Evolutionary conservation across 2,113 vertebrate species (phyloP).

Genomic region (Eurypyga helias): DNA sequence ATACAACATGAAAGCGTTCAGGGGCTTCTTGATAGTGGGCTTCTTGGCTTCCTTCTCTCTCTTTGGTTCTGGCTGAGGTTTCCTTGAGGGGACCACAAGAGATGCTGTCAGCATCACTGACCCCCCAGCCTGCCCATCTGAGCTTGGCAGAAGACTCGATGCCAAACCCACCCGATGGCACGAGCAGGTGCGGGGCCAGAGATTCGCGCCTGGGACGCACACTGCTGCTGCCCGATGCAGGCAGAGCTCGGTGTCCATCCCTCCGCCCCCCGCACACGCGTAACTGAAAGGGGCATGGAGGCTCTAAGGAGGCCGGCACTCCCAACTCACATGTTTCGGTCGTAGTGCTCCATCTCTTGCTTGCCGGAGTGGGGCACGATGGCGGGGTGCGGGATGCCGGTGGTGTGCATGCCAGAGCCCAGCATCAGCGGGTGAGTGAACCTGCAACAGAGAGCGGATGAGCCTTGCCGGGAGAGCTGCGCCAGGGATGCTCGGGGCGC

Average conservation of each 20-base stretch:
- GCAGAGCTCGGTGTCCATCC: not conserved
- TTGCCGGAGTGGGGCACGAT: slow-evolving; percentile 94
- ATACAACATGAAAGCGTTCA: slow-evolving; percentile 99
- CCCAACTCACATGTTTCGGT: slow-evolving; percentile 88
- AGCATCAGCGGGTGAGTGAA: slow-evolving; percentile 96
- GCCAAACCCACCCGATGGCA: not conserved
- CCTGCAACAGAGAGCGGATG: slow-evolving; percentile 75
- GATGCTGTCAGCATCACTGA: not conserved
- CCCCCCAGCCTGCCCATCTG: not conserved
- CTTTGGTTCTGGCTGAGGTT: slow-evolving; percentile 90
- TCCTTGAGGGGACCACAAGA: slow-evolving; percentile 76
- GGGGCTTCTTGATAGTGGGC: slow-evolving; percentile 97
- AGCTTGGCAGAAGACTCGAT: not conserved
- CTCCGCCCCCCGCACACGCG: fast-evolving
- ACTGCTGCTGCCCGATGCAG: not conserved
- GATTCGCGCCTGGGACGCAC: fast-evolving
- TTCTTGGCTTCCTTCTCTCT: slow-evolving; percentile 97
- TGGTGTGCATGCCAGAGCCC: slow-evolving; percentile 91
- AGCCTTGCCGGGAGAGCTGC: not conserved
- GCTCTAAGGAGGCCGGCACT: fast-evolving
- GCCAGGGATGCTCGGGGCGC: not conserved
- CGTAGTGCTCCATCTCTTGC: slow-evolving; percentile 92
- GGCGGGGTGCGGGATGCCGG: slow-evolving; percentile 94
- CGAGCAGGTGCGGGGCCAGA: fast-evolving
- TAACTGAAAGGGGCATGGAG: fast-evolving